These are phyloP conservation scores for Nannoperca australis DNA, from an alignment of 2,797 vertebrate species.

Conservation along the genomic window DNA sequence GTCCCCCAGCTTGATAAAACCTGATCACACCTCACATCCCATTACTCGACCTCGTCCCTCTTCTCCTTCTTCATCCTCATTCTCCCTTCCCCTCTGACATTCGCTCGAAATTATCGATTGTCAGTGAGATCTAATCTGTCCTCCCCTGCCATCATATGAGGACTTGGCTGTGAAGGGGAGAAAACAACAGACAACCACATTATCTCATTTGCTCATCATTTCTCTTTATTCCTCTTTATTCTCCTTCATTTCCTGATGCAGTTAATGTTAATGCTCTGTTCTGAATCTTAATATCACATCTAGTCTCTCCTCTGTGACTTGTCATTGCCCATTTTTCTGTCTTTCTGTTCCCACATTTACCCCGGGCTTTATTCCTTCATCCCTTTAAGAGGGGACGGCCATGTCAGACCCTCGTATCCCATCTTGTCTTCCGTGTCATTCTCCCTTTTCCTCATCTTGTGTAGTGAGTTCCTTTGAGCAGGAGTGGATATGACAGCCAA, in stretches of 20 bases:
- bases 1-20: constrained; percentile 26
- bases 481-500: constrained; percentile 61
- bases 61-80: constrained; percentile 23
- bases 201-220: constrained; percentile 32
- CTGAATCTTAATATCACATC: constrained; percentile 24
- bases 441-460: constrained; percentile 30
- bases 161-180: constrained; percentile 48
- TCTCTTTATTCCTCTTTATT: background rate
- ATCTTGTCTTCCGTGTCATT: constrained; percentile 32
- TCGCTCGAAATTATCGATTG: constrained; percentile 67
- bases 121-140: constrained; percentile 69
- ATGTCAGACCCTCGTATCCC: constrained; percentile 37
- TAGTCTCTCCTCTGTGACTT: constrained; percentile 16
- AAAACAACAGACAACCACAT: constrained; percentile 33
- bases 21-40: constrained; percentile 41
- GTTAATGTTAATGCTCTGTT: constrained; percentile 50
- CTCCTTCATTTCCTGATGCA: constrained; percentile 25
- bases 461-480: constrained; percentile 44
- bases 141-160: constrained; percentile 49
- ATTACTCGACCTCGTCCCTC: constrained; percentile 26
- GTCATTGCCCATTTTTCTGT: constrained; percentile 14
- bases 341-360: constrained; percentile 22
- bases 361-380: constrained; percentile 24
- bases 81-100: constrained; percentile 47
- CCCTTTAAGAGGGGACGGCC: constrained; percentile 39